Conservation (phyloP, 1,140 invertebrate genomes). For the Drosophila pseudoobscura region DNA sequence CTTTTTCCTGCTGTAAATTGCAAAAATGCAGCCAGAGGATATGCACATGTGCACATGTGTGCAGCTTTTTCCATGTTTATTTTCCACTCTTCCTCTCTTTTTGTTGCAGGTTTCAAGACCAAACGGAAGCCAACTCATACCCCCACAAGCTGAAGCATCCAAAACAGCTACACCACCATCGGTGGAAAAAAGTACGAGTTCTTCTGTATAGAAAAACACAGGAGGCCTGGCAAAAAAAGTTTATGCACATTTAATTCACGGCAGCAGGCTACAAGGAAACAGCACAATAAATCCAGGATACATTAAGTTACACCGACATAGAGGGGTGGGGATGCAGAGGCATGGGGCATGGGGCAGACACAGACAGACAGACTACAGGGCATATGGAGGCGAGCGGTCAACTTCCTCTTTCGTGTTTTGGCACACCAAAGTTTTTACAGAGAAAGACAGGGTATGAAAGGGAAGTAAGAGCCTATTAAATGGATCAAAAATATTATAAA, state of each 20-base stretch:
- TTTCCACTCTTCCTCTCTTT: conserved; percentile 18
- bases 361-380: conserved; percentile 44
- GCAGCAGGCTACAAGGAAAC: conserved; percentile 73
- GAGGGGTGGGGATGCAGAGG: background rate
- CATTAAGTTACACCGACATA: conserved; percentile 73
- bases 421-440: conserved; percentile 51
- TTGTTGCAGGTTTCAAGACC: conserved; percentile 76
- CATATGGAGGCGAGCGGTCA: conserved; percentile 62
- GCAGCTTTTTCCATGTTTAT: conserved; percentile 25
- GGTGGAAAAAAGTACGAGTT: conserved; percentile 15
- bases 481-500: too few relatives aligned
- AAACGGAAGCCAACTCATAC: conserved; percentile 62
- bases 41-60: conserved; percentile 48
- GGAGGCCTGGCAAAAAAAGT: conserved; percentile 49
- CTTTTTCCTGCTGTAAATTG: conserved; percentile 77
- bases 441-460: conserved; percentile 15
- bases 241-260: conserved; percentile 77
- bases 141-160: conserved; percentile 53
- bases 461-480: background rate
- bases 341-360: conserved; percentile 10
- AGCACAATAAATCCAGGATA: conserved; percentile 80
- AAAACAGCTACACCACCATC: conserved; percentile 14
- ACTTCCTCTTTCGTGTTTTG: conserved; percentile 74
- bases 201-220: conserved; percentile 26
- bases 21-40: conserved; percentile 67